A percentile compares a stretch with the other conserved stretches of the same genome.
phyloP scores from a whole-genome alignment of 2,113 vertebrate genomes.

The Gymnobelideus leadbeateri region DNA sequence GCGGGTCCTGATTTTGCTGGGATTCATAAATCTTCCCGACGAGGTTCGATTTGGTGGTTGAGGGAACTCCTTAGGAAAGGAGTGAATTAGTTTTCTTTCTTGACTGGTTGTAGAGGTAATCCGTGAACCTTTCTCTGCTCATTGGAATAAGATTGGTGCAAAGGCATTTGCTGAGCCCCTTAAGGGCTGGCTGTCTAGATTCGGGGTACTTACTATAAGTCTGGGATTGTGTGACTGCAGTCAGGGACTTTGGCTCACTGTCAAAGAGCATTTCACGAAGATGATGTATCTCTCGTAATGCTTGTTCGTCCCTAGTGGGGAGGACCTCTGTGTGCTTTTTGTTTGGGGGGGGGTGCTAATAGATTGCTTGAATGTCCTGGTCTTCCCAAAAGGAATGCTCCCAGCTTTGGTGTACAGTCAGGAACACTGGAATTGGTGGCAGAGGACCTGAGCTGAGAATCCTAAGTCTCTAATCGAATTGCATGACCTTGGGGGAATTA shows the following conservation, averaged over 20 bases:
- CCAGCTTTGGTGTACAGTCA: not conserved
- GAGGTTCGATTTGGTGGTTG: not conserved
- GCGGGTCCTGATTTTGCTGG: conserved; percentile 51
- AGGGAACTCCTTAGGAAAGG: conserved; percentile 25
- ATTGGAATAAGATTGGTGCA: not conserved
- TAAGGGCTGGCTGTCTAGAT: not conserved
- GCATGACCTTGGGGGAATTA: not conserved
- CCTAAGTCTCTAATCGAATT: not conserved
- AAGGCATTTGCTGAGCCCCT: not conserved
- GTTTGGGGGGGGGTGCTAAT: not conserved
- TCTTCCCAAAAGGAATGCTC: not conserved
- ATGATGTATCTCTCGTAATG: conserved; percentile 38
- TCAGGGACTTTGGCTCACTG: conserved; percentile 24
- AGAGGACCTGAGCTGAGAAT: not conserved
- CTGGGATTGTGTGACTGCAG: conserved; percentile 12
- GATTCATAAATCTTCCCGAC: conserved; percentile 67
- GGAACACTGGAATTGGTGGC: not conserved
- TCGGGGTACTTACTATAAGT: not conserved
- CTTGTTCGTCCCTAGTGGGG: conserved; percentile 30
- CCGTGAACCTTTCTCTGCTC: not conserved
- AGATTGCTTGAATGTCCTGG: not conserved
- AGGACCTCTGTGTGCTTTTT: conserved; percentile 55
- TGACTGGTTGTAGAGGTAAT: not conserved
- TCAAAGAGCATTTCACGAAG: conserved; percentile 17
- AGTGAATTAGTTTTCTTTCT: not conserved